A percentile compares a stretch with the other conserved stretches of the same genome.
Evolutionary conservation across 2,888 invertebrate genomes (phyloP).

Genomic region (Acleris holmiana): DNA sequence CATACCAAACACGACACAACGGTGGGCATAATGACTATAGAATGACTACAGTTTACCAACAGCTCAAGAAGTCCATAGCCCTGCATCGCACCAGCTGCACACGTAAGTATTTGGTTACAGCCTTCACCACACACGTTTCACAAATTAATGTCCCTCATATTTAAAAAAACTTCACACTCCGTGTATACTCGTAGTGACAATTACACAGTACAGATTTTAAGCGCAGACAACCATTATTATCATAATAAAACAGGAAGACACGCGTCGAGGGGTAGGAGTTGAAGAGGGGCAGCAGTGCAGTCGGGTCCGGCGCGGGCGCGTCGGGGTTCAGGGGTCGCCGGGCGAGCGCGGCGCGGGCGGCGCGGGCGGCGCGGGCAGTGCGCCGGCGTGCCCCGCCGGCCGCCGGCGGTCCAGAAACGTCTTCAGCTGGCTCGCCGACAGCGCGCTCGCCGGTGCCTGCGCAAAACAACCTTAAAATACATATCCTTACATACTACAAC

Average conservation of each 20-base stretch:
- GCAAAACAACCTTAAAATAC: background rate
- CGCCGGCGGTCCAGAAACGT: slow-evolving; percentile 77
- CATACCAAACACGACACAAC: slow-evolving; percentile 59
- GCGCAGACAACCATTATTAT: no score
- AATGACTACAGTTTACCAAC: slow-evolving; percentile 59
- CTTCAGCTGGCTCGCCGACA: slow-evolving; percentile 70
- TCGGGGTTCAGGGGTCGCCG: slow-evolving; percentile 64
- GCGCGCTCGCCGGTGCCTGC: slow-evolving; percentile 60
- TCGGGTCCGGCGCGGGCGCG: background rate
- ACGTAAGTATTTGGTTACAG: slow-evolving; percentile 49
- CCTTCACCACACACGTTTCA: slow-evolving; percentile 42
- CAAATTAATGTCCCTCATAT: background rate
- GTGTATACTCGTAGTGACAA: no score
- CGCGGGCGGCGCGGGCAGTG: slow-evolving; percentile 51
- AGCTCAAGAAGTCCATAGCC: slow-evolving; percentile 53
- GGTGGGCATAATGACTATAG: slow-evolving; percentile 80
- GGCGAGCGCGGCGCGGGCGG: slow-evolving; percentile 59
- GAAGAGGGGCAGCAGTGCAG: background rate
- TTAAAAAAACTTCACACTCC: background rate
- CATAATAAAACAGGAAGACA: no score
- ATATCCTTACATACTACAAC: no score
- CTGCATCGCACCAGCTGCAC: slow-evolving; percentile 46
- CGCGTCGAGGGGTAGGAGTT: background rate
- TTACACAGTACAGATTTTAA: no score
- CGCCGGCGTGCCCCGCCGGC: slow-evolving; percentile 71